Percentiles rank a stretch among this genome's conserved stretches.
These are phyloP conservation scores for Bombycilla garrulus DNA, from an alignment of 2,113 vertebrate genomes.

Conservation along the genomic window DNA sequence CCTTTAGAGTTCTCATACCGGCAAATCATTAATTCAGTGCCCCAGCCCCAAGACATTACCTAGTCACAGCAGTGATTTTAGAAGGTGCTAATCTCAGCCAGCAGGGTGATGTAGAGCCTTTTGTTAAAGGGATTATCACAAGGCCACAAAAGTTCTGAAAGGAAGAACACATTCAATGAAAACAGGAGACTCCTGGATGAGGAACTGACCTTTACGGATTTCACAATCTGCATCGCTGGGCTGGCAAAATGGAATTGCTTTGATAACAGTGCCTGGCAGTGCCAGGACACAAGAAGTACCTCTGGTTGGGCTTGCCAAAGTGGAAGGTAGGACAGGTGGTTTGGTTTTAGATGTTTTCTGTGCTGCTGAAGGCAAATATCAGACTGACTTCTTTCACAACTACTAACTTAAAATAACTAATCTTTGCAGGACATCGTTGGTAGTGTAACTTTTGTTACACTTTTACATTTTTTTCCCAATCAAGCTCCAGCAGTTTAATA, in stretches of 20 bases:
- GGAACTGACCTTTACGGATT: constrained; percentile 25
- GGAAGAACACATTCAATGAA: not conserved
- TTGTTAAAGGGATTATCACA: not conserved
- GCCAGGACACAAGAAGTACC: not conserved
- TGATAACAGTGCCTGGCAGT: not conserved
- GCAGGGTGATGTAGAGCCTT: not conserved
- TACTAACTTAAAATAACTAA: not conserved
- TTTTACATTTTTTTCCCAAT: not conserved
- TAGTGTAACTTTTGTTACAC: not conserved
- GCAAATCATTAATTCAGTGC: not conserved
- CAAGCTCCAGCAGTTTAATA: not conserved
- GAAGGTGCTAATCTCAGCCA: not conserved
- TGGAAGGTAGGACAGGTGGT: not conserved
- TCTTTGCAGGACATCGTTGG: not conserved
- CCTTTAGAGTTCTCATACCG: not conserved
- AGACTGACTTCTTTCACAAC: not conserved
- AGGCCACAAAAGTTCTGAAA: not conserved
- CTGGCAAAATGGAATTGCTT: not conserved
- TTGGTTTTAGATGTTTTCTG: not conserved
- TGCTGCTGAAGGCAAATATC: not conserved
- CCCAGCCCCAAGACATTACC: not conserved
- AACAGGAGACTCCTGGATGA: not conserved
- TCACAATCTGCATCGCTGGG: not conserved
- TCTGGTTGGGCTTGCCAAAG: not conserved
- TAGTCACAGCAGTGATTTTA: not conserved